Evolutionary conservation across 2,888 invertebrate species (phyloP), one percentile per base, ranked within the genome.

Genomic region (Lithophane socia): DNA sequence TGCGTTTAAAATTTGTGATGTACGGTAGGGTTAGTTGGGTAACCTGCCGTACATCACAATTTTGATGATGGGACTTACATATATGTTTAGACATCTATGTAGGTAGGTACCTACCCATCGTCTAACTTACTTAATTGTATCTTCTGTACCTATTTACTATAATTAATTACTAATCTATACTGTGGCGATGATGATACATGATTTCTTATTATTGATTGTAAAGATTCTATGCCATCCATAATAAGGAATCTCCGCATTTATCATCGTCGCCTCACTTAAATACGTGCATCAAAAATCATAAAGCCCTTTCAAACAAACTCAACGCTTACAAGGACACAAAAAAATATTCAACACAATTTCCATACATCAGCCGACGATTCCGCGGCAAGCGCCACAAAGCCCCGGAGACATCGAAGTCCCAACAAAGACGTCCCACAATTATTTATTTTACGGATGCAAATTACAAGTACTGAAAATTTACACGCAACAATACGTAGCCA

Each of bases 371-470:
- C n/a, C 75, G 68, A 73, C 68, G 84, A 71, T 75, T 68, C 37
- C 64, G 65, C 80, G 58, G 69, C 76, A 80, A 75, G 77, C 72
- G 75, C 47, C 66, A 68, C 75, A 75, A 87, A 83, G 70, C 83
- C 69, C 79, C 80, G 75, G 82, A 83, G 83, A 82, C 82, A 77
- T 83, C 78, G 75, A 79, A 88, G 83, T 75, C 65, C 60, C 86
- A 85, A 90, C 89, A 88, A 90, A 87, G 86, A 87, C 87, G 81
- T 83, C 76, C 88, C 86, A 89, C 91, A 92, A 94, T 94, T 93
- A 94, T 94, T 94, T 91, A 90, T 91, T 92, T 93, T 93, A 92
- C 92, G 92, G 92, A 94, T 93, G 93, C 92, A 93, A 93, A 94
- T 93, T 90, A 90, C 89, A 88, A 86, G 87, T 87, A 88, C 89